These are phyloP conservation scores for Cecidostiba fungosa DNA, from an alignment of 2,888 invertebrate genomes.

Conservation along the genomic window DNA sequence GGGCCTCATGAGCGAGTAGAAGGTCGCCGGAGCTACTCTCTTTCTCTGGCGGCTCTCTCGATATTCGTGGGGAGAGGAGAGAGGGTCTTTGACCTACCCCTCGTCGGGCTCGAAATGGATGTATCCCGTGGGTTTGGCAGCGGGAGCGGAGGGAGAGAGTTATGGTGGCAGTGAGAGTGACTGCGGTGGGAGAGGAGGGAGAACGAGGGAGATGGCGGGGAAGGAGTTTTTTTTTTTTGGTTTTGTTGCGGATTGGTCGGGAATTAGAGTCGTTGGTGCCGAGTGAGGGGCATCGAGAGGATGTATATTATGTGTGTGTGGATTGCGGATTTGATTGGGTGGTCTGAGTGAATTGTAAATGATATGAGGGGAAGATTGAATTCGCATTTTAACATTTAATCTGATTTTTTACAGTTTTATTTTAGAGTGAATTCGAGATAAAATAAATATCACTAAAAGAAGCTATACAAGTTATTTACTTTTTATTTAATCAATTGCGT, in stretches of 20 bases:
- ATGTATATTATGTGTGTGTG: background rate
- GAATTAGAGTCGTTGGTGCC: background rate
- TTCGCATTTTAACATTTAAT: too few relatives aligned
- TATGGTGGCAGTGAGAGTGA: background rate
- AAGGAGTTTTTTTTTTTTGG: background rate
- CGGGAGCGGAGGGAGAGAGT: slow-evolving; percentile 22
- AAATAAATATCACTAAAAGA: too few relatives aligned
- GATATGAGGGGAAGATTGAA: background rate
- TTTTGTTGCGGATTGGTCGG: background rate
- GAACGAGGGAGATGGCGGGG: background rate
- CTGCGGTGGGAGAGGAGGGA: background rate
- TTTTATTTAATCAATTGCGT: too few relatives aligned
- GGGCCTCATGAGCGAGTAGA: slow-evolving; percentile 71
- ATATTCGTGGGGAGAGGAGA: slow-evolving; percentile 71
- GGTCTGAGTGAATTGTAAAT: background rate
- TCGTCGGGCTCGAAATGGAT: slow-evolving; percentile 8
- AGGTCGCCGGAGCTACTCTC: slow-evolving; percentile 49
- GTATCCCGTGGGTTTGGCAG: slow-evolving; percentile 49
- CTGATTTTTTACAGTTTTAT: too few relatives aligned
- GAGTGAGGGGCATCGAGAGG: background rate
- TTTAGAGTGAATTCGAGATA: too few relatives aligned
- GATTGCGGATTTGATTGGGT: background rate
- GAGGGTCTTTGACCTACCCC: slow-evolving; percentile 61
- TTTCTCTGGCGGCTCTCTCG: slow-evolving; percentile 62
- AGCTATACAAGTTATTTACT: too few relatives aligned